phyloP scores from a whole-genome alignment of 2,113 vertebrate species.

The Tetraodon nigroviridis region DNA sequence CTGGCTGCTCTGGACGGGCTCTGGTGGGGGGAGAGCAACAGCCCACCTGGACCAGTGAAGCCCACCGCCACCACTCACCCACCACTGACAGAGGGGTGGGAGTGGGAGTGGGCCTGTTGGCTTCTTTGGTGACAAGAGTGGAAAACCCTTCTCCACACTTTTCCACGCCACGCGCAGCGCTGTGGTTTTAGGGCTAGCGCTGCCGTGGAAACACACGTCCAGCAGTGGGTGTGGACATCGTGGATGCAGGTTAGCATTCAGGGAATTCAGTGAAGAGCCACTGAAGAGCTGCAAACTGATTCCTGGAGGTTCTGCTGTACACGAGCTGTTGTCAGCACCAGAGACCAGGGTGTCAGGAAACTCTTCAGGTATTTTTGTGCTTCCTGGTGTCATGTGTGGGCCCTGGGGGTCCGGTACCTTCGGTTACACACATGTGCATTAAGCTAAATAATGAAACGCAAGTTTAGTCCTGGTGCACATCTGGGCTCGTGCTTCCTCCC shows the following conservation, averaged over 20 bases:
- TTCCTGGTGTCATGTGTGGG: no score
- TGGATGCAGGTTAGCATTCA: not conserved
- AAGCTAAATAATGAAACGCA: no score
- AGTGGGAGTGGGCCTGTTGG: slow-evolving; percentile 32
- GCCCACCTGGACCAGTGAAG: slow-evolving; percentile 39
- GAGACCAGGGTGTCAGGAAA: no score
- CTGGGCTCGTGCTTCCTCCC: not conserved
- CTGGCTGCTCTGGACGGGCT: slow-evolving; percentile 2
- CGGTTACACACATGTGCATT: not conserved
- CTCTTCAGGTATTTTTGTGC: no score
- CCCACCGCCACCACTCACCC: slow-evolving; percentile 8
- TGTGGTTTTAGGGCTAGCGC: slow-evolving; percentile 51
- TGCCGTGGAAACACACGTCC: slow-evolving; percentile 55
- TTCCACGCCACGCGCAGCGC: slow-evolving; percentile 52
- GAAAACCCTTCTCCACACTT: slow-evolving; percentile 65
- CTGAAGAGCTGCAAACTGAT: not conserved
- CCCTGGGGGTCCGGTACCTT: no score
- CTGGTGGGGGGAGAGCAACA: slow-evolving; percentile 35
- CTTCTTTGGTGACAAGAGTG: slow-evolving; percentile 58
- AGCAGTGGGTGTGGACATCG: slow-evolving; percentile 19
- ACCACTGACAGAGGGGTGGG: not conserved
- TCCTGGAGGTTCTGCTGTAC: not conserved
- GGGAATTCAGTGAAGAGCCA: not conserved
- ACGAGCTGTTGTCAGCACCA: not conserved
- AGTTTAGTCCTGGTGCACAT: not conserved